These are phyloP conservation scores for Cavia porcellus DNA, from an alignment of 2,113 vertebrate species.

Conservation along the genomic window DNA sequence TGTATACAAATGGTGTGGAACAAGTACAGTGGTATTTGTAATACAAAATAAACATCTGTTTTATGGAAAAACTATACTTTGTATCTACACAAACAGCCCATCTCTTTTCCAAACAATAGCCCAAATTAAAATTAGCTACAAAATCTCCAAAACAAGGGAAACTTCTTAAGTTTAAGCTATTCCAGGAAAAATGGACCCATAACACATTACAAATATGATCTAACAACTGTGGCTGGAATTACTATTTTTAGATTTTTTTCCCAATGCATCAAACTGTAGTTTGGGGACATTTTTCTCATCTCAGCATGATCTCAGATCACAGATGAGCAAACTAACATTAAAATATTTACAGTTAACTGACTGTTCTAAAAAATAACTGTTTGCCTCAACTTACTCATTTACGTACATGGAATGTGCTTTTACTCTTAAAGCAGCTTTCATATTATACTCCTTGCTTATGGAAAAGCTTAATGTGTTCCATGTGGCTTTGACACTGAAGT, in stretches of 20 bases:
- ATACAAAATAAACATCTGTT: conserved; percentile 97
- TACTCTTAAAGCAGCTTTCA: conserved; percentile 83
- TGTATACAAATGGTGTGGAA: conserved; percentile 99
- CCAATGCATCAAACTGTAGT: conserved; percentile 77
- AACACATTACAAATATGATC: conserved; percentile 88
- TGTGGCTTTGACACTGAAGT: conserved; percentile 58
- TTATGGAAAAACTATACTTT: conserved; percentile 94
- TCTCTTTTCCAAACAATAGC: conserved; percentile 91
- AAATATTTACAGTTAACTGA: conserved; percentile 91
- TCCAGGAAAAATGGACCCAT: conserved; percentile 90
- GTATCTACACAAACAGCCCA: conserved; percentile 93
- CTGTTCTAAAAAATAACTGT: conserved; percentile 86
- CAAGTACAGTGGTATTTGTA: conserved; percentile 96
- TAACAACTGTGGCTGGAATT: conserved; percentile 86
- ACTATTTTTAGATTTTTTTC: conserved; percentile 71
- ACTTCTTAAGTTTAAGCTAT: conserved; percentile 89
- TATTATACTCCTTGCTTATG: conserved; percentile 68
- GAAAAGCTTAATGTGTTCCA: conserved; percentile 72
- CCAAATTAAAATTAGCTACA: conserved; percentile 92
- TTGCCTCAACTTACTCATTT: conserved; percentile 83
- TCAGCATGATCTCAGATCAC: conserved; percentile 90
- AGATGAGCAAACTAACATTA: conserved; percentile 89
- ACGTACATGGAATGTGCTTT: conserved; percentile 91
- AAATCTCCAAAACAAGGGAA: conserved; percentile 90
- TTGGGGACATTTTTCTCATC: conserved; percentile 82